A percentile compares a stretch with the other conserved stretches of the same genome.
Conservation (phyloP, 2,797 vertebrate genomes). For the Brachyrhaphis roseni region DNA sequence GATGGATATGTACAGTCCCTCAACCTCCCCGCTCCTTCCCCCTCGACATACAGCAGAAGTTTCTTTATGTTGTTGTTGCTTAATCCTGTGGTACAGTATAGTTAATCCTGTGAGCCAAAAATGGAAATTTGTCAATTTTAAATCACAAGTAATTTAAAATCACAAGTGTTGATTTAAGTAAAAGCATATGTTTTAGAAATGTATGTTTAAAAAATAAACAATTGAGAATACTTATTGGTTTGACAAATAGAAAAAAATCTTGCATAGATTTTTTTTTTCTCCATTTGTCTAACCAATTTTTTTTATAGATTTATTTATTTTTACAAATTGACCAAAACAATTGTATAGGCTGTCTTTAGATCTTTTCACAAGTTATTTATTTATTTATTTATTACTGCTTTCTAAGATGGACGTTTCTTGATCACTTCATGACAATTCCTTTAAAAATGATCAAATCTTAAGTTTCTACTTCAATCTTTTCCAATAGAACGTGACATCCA, state of each 20-base stretch:
- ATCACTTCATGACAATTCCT: background rate
- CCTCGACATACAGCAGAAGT: constrained; percentile 20
- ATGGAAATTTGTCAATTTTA: background rate
- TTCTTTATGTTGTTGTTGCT: constrained; percentile 24
- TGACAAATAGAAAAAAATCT: background rate
- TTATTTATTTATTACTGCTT: background rate
- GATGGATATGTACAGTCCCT: constrained; percentile 63
- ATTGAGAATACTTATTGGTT: background rate
- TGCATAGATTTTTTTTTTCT: background rate
- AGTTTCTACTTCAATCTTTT: background rate
- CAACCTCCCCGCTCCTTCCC: constrained; percentile 1
- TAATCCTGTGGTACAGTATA: constrained; percentile 42
- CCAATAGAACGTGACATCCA: background rate
- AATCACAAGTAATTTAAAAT: background rate
- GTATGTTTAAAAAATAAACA: background rate
- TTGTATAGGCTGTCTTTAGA: background rate
- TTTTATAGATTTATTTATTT: too few relatives aligned
- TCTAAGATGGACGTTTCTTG: background rate
- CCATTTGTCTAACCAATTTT: background rate
- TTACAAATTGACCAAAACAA: background rate
- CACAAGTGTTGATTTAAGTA: background rate
- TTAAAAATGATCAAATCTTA: background rate
- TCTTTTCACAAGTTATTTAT: background rate
- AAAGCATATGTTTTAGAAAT: background rate
- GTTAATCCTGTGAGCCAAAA: background rate